Conservation (phyloP, 30 jellyfish, hydroid and myxozoan genomes). For the Euphysa ruthae region DNA sequence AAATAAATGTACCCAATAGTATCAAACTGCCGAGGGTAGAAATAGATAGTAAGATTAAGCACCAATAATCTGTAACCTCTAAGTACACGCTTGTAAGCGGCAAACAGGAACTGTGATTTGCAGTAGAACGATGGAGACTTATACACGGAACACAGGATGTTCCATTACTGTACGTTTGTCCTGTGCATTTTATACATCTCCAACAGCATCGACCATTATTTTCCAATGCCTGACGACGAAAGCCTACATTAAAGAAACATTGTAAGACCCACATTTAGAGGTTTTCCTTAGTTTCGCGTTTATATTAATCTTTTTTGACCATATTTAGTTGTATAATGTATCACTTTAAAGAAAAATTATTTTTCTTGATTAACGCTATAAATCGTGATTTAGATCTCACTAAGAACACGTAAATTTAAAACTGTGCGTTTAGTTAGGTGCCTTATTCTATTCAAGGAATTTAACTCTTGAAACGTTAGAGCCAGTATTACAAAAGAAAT, state of each 20-base stretch:
- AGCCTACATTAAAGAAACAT: conserved; percentile 10
- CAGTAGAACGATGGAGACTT: conserved; percentile 2
- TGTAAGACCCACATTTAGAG: too few relatives aligned
- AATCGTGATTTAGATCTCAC: too few relatives aligned
- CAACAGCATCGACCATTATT: conserved; percentile 71
- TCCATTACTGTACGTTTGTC: conserved; percentile 39
- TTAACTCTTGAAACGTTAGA: too few relatives aligned
- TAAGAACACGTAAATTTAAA: too few relatives aligned
- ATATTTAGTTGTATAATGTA: too few relatives aligned
- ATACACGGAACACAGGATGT: conserved; percentile 45
- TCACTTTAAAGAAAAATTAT: too few relatives aligned
- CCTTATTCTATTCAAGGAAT: too few relatives aligned
- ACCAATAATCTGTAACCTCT: conserved; percentile 28
- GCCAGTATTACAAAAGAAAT: too few relatives aligned
- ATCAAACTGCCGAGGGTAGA: conserved; percentile 16
- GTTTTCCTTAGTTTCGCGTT: too few relatives aligned
- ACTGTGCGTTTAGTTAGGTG: too few relatives aligned
- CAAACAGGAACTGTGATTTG: conserved; percentile 20
- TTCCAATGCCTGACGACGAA: not conserved
- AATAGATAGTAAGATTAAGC: not conserved
- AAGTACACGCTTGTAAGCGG: conserved; percentile 7
- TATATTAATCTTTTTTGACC: too few relatives aligned
- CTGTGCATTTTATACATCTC: conserved; percentile 57
- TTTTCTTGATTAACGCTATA: too few relatives aligned
- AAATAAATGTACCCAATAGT: not conserved